Evolutionary conservation across 2,888 invertebrate species (phyloP).

Genomic region (Pristionchus japonicus): DNA sequence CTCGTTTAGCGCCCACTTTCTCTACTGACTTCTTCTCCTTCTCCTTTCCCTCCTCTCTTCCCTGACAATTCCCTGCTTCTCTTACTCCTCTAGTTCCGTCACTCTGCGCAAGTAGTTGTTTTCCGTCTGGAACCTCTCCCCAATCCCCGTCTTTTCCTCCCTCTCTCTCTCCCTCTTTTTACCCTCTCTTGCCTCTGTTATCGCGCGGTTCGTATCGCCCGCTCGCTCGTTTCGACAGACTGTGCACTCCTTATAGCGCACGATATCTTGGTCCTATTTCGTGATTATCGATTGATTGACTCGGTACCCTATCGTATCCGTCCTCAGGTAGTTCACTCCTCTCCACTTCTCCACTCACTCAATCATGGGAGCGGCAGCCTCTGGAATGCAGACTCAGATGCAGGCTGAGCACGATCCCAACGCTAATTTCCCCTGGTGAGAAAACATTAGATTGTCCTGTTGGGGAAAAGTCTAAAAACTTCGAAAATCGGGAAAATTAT

Average conservation of each 20-base stretch:
- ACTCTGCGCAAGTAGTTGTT: background rate
- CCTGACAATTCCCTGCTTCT: constrained; percentile 5
- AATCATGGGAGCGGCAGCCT: constrained; percentile 68
- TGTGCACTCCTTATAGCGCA: background rate
- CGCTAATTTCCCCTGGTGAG: constrained; percentile 66
- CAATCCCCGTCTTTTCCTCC: background rate
- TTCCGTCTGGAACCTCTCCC: constrained; percentile 29
- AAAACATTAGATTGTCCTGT: too few relatives aligned
- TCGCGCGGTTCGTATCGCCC: constrained; percentile 3
- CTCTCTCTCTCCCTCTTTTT: background rate
- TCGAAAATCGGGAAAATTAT: too few relatives aligned
- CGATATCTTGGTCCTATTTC: background rate
- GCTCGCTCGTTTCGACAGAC: background rate
- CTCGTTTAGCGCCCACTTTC: constrained; percentile 29
- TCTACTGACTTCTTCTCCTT: background rate
- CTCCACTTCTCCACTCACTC: background rate
- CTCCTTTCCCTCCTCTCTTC: background rate
- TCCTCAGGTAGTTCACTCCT: background rate
- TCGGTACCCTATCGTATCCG: background rate
- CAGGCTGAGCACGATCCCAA: constrained; percentile 73
- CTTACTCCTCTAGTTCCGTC: background rate
- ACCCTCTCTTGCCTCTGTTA: background rate
- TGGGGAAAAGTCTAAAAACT: too few relatives aligned
- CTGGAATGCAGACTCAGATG: constrained; percentile 70
- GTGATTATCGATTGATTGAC: background rate